Percentiles rank a stretch among this genome's conserved stretches.
Evolutionary conservation across 2,797 vertebrate species (phyloP).

Genomic region (Sebastes nivosus): DNA sequence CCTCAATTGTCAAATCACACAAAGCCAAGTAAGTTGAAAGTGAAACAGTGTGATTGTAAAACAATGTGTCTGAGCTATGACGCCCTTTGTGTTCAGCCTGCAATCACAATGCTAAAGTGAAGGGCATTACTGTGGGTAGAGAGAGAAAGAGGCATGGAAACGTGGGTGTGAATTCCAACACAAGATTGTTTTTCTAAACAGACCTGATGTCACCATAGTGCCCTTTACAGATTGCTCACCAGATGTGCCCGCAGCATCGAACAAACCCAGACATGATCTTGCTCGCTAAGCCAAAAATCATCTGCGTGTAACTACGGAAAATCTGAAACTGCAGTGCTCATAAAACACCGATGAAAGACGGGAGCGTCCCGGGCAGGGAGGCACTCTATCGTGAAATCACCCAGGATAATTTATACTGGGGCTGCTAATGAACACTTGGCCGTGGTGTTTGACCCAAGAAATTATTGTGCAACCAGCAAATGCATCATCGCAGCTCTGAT

Average conservation of each 20-base stretch:
- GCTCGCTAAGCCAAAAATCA: conserved; percentile 4
- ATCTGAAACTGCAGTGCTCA: conserved; percentile 2
- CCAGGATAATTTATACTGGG: conserved; percentile 6
- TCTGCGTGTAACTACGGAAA: neutral
- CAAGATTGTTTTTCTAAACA: conserved; percentile 35
- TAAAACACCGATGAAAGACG: neutral
- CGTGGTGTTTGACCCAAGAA: conserved; percentile 30
- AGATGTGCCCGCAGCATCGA: conserved; percentile 19
- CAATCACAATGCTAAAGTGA: neutral
- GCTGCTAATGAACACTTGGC: conserved; percentile 28
- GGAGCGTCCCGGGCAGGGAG: neutral
- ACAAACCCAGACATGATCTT: conserved; percentile 22
- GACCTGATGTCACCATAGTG: neutral
- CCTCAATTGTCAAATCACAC: neutral
- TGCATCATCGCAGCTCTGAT: neutral
- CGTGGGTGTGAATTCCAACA: neutral
- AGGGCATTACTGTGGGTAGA: neutral
- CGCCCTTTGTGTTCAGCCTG: neutral
- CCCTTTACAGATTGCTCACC: conserved; percentile 4
- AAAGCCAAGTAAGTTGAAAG: neutral
- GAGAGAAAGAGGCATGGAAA: neutral
- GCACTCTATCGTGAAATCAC: conserved; percentile 3
- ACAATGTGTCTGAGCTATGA: neutral
- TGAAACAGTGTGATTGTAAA: neutral
- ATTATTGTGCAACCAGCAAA: conserved; percentile 15